Percentiles rank a stretch among this genome's conserved stretches.
Conservation (phyloP, 2,797 vertebrate genomes). For the Sebastes paucispinis region DNA sequence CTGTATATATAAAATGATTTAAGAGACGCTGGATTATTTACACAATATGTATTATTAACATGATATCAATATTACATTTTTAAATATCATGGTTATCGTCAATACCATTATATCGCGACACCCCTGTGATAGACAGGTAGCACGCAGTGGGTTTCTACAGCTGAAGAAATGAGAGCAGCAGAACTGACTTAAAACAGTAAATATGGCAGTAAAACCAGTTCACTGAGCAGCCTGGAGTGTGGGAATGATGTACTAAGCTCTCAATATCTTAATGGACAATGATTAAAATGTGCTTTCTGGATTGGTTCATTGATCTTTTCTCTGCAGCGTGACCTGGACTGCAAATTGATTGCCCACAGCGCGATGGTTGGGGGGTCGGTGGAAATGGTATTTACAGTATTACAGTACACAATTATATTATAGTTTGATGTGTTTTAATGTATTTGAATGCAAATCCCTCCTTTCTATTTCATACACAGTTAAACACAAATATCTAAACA, state of each 20-base stretch:
- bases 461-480: not conserved
- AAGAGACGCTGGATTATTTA: too few relatives aligned
- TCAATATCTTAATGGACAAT: not conserved
- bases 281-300: not conserved
- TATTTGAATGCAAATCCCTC: not conserved
- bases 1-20: too few relatives aligned
- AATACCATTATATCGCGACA: too few relatives aligned
- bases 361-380: not conserved
- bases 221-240: not conserved
- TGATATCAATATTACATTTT: too few relatives aligned
- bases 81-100: too few relatives aligned
- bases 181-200: not conserved
- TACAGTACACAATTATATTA: not conserved
- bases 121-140: too few relatives aligned
- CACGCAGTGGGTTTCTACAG: too few relatives aligned
- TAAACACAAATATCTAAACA: not conserved
- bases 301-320: not conserved
- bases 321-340: not conserved
- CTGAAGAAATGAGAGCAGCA: not conserved
- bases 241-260: not conserved
- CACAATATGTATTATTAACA: too few relatives aligned
- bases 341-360: not conserved
- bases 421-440: not conserved
- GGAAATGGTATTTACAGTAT: not conserved
- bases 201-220: not conserved